These are phyloP conservation scores for Clavelina lepadiformis DNA, from an alignment of 23 tunicate genomes.

Conservation along the genomic window DNA sequence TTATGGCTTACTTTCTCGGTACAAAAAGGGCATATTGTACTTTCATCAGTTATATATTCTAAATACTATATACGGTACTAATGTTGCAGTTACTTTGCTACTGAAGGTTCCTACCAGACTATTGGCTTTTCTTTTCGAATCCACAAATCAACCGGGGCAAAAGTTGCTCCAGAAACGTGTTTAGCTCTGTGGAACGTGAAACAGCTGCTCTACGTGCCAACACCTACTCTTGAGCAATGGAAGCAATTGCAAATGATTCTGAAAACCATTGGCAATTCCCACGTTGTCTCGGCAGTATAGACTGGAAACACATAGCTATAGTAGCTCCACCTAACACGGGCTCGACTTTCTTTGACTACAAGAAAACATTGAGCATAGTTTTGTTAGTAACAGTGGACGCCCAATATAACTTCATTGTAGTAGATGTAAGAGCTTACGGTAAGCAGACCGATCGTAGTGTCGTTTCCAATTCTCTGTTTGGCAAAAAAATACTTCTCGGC, in stretches of 20 bases:
- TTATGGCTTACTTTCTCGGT: too few species aligned
- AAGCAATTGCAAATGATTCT: background rate
- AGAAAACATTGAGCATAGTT: conserved; percentile 28
- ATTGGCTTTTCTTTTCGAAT: conserved; percentile 28
- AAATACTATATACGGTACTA: too few species aligned
- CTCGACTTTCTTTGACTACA: conserved; percentile 35
- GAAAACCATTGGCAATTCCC: conserved; percentile 40
- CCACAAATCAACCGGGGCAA: conserved; percentile 9
- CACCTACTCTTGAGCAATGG: conserved; percentile 16
- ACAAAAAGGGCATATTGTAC: too few species aligned
- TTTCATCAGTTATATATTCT: too few species aligned
- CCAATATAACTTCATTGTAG: conserved; percentile 30
- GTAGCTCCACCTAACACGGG: conserved; percentile 44
- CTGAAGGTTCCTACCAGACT: conserved; percentile 34
- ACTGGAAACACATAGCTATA: conserved; percentile 41
- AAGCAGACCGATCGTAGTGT: conserved; percentile 44
- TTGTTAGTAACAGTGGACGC: conserved; percentile 41
- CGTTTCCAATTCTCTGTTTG: conserved; percentile 40
- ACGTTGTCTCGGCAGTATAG: conserved; percentile 35
- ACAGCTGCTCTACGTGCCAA: conserved; percentile 27
- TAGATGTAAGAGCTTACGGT: conserved; percentile 48
- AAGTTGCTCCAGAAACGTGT: conserved; percentile 46
- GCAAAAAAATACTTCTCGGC: conserved; percentile 4
- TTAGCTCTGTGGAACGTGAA: conserved; percentile 30
- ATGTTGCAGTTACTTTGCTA: conserved; percentile 47